Evolutionary conservation across 2,888 invertebrate species (phyloP).

Genomic region (Frankliniella intonsa): DNA sequence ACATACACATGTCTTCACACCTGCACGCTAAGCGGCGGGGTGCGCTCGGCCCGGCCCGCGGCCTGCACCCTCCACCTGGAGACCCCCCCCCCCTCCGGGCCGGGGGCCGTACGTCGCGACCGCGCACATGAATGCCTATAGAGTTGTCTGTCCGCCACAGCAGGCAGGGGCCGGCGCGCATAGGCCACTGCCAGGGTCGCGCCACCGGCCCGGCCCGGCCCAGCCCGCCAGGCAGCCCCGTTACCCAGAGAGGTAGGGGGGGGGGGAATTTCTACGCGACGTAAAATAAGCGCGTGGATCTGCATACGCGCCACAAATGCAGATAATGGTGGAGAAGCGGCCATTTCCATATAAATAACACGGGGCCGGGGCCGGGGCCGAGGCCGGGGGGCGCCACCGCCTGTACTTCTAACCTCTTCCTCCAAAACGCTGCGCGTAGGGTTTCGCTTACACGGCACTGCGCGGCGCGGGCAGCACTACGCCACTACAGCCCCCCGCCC

Average conservation of each 20-base stretch:
- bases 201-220: too few species aligned
- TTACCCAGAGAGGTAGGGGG: background rate
- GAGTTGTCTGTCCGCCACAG: background rate
- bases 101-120: background rate
- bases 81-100: background rate
- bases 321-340: background rate
- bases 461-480: too few species aligned
- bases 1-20: slow-evolving; percentile 10
- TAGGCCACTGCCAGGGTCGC: background rate
- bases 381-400: too few species aligned
- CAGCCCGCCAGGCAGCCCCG: background rate
- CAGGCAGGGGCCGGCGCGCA: background rate
- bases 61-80: background rate
- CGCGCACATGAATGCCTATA: background rate
- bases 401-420: too few species aligned
- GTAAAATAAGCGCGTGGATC: background rate
- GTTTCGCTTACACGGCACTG: too few species aligned
- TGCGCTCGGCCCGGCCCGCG: background rate
- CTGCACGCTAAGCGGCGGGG: slow-evolving; percentile 7
- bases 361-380: too few species aligned
- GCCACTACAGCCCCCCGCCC: background rate
- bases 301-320: background rate
- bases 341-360: too few species aligned
- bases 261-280: background rate
- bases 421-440: too few species aligned